Evolutionary conservation across 2,888 invertebrate genomes (phyloP), one percentile per base, ranked within the genome.

Genomic region (Xanthorhoe spadicearia): DNA sequence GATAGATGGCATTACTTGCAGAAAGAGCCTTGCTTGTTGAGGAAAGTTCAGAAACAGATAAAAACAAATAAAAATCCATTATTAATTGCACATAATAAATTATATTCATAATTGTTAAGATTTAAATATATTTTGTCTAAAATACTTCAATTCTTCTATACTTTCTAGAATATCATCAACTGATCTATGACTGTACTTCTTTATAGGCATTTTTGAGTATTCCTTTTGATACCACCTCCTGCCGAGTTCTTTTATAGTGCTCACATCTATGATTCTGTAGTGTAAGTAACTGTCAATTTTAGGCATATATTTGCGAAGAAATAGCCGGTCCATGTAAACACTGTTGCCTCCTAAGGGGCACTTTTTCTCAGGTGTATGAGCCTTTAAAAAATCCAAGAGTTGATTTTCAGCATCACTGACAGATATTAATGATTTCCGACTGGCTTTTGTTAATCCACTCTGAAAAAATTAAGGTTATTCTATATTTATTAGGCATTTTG

Each of bases 181-280:
- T 13, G 96, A 95, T 73, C 98, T 94, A 81, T 98, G 98, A 0
- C 85, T 77, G n/a, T 94, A 92, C 56, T 82, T 87, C 79, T 97
- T 97, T 54, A 83, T 82, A 0, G 97, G 96, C 58, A 90, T 88
- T n/a, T 78, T 81, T 13, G 92, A 85, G 75, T 87, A 94, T 9
- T 95, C 83, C 17, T 94, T 89, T 2, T 95, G 94, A 85, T 95
- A 95, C 98, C 99, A 99, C 15, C 97, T 87, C 72, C 94, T 94
- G 10, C 94, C 95, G 60, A 99, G 84, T 87, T 99, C 98, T 84
- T 98, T 99, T 17, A 99, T 88, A 0, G 97, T 95, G 43, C 97
- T 97, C 1, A 99, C 98, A 93, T 99, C 99, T 70, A 99, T 95
- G 52, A 98, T 96, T 77, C 99, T 95, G 86, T 99, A 98, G 84